These are phyloP conservation scores for Globodera rostochiensis DNA, from an alignment of 1,140 invertebrate genomes.

Conservation along the genomic window DNA sequence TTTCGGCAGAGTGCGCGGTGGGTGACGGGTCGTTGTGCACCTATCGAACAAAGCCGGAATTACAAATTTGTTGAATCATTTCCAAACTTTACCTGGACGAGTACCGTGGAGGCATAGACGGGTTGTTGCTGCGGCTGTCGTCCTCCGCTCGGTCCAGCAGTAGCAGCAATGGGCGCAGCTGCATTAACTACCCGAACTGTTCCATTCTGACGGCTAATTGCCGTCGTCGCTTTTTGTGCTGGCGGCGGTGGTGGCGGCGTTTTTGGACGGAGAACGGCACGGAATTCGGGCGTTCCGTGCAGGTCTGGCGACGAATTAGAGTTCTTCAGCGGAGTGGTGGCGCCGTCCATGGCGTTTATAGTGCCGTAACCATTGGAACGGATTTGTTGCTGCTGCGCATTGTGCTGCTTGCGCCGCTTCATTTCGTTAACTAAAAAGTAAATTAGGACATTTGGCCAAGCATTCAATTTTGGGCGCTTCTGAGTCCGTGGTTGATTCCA, in stretches of 20 bases:
- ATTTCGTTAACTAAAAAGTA: constrained; percentile 78
- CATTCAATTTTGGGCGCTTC: too few species aligned
- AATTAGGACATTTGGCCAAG: too few species aligned
- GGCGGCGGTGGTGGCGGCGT: constrained; percentile 57
- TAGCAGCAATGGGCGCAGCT: neutral
- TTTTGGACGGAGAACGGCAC: constrained; percentile 49
- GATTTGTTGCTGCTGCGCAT: constrained; percentile 29
- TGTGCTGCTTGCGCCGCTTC: constrained; percentile 76
- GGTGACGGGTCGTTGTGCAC: constrained; percentile 24
- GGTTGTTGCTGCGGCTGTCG: constrained; percentile 1
- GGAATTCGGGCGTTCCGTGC: constrained; percentile 11
- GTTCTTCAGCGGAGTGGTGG: constrained; percentile 44
- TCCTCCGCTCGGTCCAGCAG: neutral
- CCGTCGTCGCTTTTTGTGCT: constrained; percentile 11
- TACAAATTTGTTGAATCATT: neutral
- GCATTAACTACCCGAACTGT: neutral
- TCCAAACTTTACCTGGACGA: neutral
- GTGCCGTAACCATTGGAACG: constrained; percentile 33
- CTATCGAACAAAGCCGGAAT: neutral
- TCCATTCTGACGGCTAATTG: neutral
- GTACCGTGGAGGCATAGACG: constrained; percentile 22
- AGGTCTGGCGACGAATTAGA: constrained; percentile 58
- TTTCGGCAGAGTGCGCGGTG: constrained; percentile 15
- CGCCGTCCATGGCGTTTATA: neutral
- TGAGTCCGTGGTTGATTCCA: too few species aligned